Evolutionary conservation across 2,113 vertebrate genomes (phyloP).

Genomic region (Chrysochloris asiatica): DNA sequence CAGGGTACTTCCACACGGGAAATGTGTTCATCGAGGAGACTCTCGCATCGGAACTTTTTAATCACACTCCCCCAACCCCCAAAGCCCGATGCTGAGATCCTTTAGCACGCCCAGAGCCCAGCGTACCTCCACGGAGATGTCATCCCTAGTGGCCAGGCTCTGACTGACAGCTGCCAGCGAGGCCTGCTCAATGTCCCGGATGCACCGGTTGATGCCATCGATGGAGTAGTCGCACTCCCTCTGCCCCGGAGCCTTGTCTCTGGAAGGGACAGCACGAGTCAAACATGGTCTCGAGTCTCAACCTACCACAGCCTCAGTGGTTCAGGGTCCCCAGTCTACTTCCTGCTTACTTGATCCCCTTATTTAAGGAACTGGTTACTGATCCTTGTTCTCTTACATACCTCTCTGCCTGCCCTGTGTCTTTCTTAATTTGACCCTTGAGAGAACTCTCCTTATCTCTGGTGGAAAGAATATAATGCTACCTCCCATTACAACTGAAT

Average conservation of each 20-base stretch:
- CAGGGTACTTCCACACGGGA: background rate
- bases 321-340: background rate
- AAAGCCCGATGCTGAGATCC: background rate
- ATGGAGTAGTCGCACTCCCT: constrained; percentile 97
- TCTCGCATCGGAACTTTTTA: background rate
- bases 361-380: background rate
- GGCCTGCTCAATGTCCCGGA: constrained; percentile 98
- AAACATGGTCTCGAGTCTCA: background rate
- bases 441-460: background rate
- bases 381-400: background rate
- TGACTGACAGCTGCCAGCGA: constrained; percentile 95
- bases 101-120: background rate
- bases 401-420: background rate
- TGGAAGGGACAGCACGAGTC: constrained; percentile 72
- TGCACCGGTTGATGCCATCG: constrained; percentile 96
- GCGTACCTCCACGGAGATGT: constrained; percentile 97
- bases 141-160: constrained; percentile 94
- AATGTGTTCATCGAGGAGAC: background rate
- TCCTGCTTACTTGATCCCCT: rapidly evolving
- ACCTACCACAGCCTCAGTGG: background rate
- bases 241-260: constrained; percentile 99
- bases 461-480: background rate
- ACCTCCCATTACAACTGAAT: background rate
- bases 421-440: background rate
- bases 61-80: background rate